Evolutionary conservation across 2,888 invertebrate genomes (phyloP).

Genomic region (Dysmachus trigonus): DNA sequence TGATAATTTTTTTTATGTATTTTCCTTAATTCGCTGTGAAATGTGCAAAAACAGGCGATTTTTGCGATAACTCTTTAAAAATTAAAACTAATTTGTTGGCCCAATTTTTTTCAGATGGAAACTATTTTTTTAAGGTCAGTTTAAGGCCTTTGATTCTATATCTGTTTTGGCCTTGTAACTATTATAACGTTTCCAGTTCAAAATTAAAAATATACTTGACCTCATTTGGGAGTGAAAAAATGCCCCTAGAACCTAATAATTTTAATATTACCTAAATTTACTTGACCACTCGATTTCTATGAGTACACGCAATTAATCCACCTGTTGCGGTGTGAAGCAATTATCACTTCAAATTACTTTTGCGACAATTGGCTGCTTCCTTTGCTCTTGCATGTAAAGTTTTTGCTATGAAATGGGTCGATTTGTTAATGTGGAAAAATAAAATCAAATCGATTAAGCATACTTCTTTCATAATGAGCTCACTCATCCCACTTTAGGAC

Average conservation of each 20-base stretch:
- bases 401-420: neutral
- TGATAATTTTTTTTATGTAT: too few relatives aligned
- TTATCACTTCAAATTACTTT: neutral
- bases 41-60: too few relatives aligned
- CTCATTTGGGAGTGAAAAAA: neutral
- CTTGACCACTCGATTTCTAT: neutral
- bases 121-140: too few relatives aligned
- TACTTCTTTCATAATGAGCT: neutral
- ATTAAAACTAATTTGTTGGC: too few relatives aligned
- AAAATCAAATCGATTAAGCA: neutral
- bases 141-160: too few relatives aligned
- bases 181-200: neutral
- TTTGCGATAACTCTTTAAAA: too few relatives aligned
- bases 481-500: neutral
- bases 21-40: too few relatives aligned
- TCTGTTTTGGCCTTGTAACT: neutral
- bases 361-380: neutral
- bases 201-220: neutral
- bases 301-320: neutral
- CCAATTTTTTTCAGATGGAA: too few relatives aligned
- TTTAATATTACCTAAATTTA: neutral
- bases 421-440: neutral
- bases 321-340: neutral
- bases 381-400: neutral
- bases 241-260: neutral